phyloP scores from a whole-genome alignment of 2,113 vertebrate species.

The Gnathonemus echidnorhynchus region DNA sequence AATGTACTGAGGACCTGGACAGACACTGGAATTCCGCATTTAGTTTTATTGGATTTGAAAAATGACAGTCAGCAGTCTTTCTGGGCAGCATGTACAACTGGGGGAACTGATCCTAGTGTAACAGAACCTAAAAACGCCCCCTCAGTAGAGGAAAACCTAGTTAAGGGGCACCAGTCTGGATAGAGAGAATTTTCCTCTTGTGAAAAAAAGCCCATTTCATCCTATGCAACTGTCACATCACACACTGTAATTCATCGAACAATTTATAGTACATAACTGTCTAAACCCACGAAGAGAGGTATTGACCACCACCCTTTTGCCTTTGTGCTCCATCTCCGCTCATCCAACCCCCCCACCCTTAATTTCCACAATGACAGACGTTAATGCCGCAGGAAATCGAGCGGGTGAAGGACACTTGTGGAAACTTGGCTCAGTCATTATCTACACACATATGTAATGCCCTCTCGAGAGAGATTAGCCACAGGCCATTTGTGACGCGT shows the following conservation, averaged over 20 bases:
- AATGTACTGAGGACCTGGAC: constrained; percentile 50
- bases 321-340: neutral
- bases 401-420: neutral
- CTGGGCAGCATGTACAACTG: constrained; percentile 38
- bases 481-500: neutral
- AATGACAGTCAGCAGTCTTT: constrained; percentile 41
- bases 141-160: constrained; percentile 42
- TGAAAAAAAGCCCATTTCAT: neutral
- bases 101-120: constrained; percentile 42
- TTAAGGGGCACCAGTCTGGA: constrained; percentile 44
- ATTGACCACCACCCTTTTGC: neutral
- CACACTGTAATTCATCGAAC: neutral
- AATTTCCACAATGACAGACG: neutral
- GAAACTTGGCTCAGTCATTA: neutral
- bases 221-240: neutral
- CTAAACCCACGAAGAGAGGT: neutral
- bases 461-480: neutral
- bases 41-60: constrained; percentile 60
- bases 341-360: neutral
- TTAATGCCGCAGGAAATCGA: neutral
- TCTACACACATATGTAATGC: neutral
- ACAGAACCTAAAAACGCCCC: constrained; percentile 39
- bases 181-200: constrained; percentile 10
- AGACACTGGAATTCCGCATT: constrained; percentile 54
- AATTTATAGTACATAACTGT: neutral